Evolutionary conservation across 2,113 vertebrate species (phyloP), one percentile per base, ranked within the genome.

Genomic region (Syrrhaptes paradoxus): DNA sequence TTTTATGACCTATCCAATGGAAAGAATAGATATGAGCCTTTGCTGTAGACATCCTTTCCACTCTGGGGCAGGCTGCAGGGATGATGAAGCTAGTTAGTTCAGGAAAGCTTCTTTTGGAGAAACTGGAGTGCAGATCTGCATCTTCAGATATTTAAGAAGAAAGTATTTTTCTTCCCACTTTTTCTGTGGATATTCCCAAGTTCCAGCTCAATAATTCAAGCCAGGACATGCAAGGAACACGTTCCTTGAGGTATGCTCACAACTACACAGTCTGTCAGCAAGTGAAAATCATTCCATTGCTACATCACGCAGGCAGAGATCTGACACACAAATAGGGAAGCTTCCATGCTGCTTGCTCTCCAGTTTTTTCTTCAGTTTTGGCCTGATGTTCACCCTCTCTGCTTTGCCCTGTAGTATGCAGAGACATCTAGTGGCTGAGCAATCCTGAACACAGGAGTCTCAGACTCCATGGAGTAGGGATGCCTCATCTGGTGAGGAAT

Each of bases 341-440:
- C 16, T 65, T 78, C 76, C 76, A 36, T 52, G 45, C 38, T 68
- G 20, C 41, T 80, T 52, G 17, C 4, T 88, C 12, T 62, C 45
- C 2, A 1, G 13, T 14, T 77, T 83, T 52, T 80, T 15, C 67
- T 57, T 74, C 46, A n/a, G 19, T 62, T 58, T 55, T 79, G 68
- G 28, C 31, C 63, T 1, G 6, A 72, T 48, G 41, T 34, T 76
- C 28, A 15, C 36, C 29, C 25, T 51, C 43, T 49, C 41, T 59
- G 13, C 86, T 68, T 88, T 95, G 92, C 95, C 80, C 70, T 52
- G 88, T 31, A 92, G 96, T 78, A 29, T 1, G 6, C 76, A 96
- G 95, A 67, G 96, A 96, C 96, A 96, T 87, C 96, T 97, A 96
- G 96, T 92, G 96, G 95, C 45, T 84, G 73, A 95, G 80, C 85